Evolutionary conservation across 2,888 invertebrate species (phyloP).

Genomic region (Lithophane ornitopus): DNA sequence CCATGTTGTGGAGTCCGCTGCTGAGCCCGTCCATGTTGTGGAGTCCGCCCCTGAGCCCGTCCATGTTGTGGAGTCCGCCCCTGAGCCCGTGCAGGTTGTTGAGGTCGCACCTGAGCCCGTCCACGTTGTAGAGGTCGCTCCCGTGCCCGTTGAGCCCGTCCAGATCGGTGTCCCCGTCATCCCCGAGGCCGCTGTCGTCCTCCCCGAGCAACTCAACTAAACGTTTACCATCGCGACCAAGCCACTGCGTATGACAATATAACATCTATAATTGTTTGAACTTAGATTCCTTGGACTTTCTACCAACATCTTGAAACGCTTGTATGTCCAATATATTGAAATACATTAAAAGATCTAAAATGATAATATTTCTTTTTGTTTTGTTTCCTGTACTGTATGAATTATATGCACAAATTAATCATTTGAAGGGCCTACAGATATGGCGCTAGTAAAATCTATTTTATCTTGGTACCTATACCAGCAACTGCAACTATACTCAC

Average conservation of each 20-base stretch:
- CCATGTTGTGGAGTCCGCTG: conserved; percentile 43
- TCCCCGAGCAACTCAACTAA: conserved; percentile 71
- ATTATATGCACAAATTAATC: too few relatives aligned
- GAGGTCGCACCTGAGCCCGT: conserved; percentile 35
- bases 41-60: conserved; percentile 46
- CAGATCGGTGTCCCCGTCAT: conserved; percentile 59
- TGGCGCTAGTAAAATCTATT: too few relatives aligned
- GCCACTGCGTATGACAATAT: conserved; percentile 51
- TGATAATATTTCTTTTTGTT: conserved; percentile 35
- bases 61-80: conserved; percentile 5
- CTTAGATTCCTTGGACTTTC: conserved; percentile 46
- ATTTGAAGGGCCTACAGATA: too few relatives aligned
- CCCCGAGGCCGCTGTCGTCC: conserved; percentile 67
- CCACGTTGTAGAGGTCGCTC: conserved; percentile 35
- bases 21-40: conserved; percentile 38
- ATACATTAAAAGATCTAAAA: conserved; percentile 51
- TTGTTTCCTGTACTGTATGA: conserved; percentile 26
- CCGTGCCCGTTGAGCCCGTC: conserved; percentile 61
- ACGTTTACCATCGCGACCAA: conserved; percentile 7
- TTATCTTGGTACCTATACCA: too few relatives aligned
- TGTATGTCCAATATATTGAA: conserved; percentile 50
- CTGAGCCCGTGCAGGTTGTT: conserved; percentile 42
- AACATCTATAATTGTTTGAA: conserved; percentile 41
- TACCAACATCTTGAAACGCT: conserved; percentile 57
- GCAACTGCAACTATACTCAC: too few relatives aligned